Base-by-base conservation (phyloP, 2,888 invertebrate genomes). In the Mythimna impura region DNA sequence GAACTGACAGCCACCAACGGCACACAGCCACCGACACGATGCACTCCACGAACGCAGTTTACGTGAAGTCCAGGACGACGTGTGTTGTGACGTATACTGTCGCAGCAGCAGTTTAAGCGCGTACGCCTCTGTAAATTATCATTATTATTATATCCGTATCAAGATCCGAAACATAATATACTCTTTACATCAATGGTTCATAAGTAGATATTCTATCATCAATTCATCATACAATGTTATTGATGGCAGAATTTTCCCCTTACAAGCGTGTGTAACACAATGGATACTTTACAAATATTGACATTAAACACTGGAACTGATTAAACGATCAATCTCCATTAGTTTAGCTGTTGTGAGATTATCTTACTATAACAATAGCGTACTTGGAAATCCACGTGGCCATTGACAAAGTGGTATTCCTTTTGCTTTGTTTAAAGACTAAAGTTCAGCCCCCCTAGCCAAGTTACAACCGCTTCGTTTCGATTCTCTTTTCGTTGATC, bases 301-400 rank as follows among this genome's bases (percentile, higher is more conserved):
- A 72, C 67, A 50, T 25, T 54, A 34, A 17, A 3, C 12, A 14
- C 34, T 43, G 67, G 63, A 30, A 67, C 10, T 76, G 17, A 67
- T 69, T 65, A 64, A 62, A 12, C 67, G 40, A 77, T 82, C 61
- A 67, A 72, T 78, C 77, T 72, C 17, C 74, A 76, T 76, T 76
- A 66, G 52, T 34, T 66, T 47, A 61, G 55, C 73, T 69, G 34
- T 63, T 80, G 22, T 34, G 4, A 62, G 17, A 63, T 76, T 58
- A 74, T 63, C 62, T 62, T 52, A 65, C 4, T 25, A 14, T 36
- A 66, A 77, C 80, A 77, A 77, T 66, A 52, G 10, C 1, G 12
- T 22, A 64, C 52, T 63, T 63, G 7, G 20, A 50, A 57, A 60
- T 60, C 0, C 20, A 6, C 60, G 20, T 34, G n/a, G n/a, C n/a